Evolutionary conservation across 2,888 invertebrate genomes (phyloP), one percentile per base, ranked within the genome.

Genomic region (Dorcus parallelipipedus): DNA sequence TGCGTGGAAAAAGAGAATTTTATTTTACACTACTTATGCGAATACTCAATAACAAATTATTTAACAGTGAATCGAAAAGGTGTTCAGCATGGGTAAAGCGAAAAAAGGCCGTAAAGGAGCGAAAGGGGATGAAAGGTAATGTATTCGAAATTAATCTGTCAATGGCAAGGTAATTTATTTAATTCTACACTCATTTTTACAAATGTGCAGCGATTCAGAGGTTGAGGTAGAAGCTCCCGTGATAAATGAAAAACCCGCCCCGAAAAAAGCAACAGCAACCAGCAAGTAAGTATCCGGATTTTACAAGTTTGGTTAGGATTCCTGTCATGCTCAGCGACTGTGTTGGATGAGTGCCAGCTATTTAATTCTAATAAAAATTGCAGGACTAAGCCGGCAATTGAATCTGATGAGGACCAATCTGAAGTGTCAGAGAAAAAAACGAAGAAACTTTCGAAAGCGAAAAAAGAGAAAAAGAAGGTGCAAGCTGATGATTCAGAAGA

Each of bases 91-190:
- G 91, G 90, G 89, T 75, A 91, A 91, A 82, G 84, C 88, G 77
- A 91, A 90, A 84, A 91, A 90, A 80, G 86, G 87, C 77, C 89
- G 89, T 81, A 90, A 90, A 82, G 86, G 85, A 79, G 84, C 83
- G 76, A 84, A 84, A 75, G 87, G 85, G 66, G 89, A 90, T 68
- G 89, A 90, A 71, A 86, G 87, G 90, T 90, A 80, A 84, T 83
- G 78, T 49, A 70, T 65, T 69, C 67, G 68, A 67, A 69, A 10
- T 43, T 41, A 65, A 63, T 63, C 52, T 65, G 72, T 67, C 64
- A 14, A 5, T 8, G 9, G 42, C 60, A 42, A 49, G 58, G 54
- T 42, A 48, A 59, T n/a, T 47, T 48, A 54, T 53, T 62, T 58
- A 43, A 14, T 49, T 54, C 52, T 57, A 61, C 45, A 52, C 38